Evolutionary conservation across 2,888 invertebrate genomes (phyloP).

Genomic region (Poecilobothrus nobilitatus): DNA sequence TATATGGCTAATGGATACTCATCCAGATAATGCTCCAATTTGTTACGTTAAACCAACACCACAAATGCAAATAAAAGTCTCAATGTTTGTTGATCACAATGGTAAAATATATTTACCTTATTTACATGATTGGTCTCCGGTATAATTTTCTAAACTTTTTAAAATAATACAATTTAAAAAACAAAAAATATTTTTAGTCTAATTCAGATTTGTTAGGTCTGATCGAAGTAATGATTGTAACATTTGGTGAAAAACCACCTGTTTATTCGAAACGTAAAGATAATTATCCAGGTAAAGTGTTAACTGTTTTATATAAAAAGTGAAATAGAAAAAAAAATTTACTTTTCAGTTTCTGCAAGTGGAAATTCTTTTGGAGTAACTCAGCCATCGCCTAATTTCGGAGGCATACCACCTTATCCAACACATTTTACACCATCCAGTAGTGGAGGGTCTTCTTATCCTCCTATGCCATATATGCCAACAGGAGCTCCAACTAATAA

Average conservation of each 20-base stretch:
- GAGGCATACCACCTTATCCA: conserved; percentile 48
- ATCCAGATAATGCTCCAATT: conserved; percentile 93
- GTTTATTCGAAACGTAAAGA: conserved; percentile 70
- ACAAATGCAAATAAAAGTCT: conserved; percentile 92
- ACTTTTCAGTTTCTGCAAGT: not conserved
- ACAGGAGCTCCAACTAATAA: conserved; percentile 32
- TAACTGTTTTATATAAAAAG: not conserved
- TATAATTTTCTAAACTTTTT: conserved; percentile 27
- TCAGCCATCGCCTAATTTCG: not conserved
- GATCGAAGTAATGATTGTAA: conserved; percentile 82
- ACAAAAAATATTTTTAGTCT: not conserved
- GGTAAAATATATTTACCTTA: conserved; percentile 96
- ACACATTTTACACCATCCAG: conserved; percentile 24
- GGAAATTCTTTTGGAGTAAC: not conserved
- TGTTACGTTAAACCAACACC: conserved; percentile 89
- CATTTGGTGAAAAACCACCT: conserved; percentile 93
- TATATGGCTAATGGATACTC: conserved; percentile 94
- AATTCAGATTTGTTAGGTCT: conserved; percentile 76
- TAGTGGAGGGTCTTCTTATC: not conserved
- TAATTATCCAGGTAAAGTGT: conserved; percentile 29
- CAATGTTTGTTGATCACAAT: conserved; percentile 87
- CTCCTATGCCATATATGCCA: conserved; percentile 42
- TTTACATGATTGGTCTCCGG: conserved; percentile 85
- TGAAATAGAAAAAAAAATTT: too few relatives aligned
- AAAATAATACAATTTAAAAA: not conserved